Base-by-base conservation (phyloP, 2,113 vertebrate genomes). In the Sinocyclocheilus rhinocerous region DNA sequence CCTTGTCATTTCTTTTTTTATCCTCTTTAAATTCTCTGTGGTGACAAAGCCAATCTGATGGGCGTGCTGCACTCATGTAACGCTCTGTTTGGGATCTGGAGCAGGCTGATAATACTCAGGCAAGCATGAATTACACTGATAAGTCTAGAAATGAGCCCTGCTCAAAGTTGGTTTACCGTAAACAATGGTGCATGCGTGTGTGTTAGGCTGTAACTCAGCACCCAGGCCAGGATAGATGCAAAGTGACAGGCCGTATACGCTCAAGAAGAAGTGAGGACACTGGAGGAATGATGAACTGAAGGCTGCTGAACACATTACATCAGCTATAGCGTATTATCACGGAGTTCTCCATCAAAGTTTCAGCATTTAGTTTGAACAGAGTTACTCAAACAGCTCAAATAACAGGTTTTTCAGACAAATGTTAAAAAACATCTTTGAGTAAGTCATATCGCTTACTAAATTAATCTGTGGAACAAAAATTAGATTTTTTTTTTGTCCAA, bases 41-140 rank as follows among this genome's bases (percentile, higher is more conserved):
- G 86, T 89, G 87, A 92, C 90, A 91, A 72, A 92, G 90, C 86
- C 87, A 91, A 92, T 92, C 91, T 92, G 90, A 93, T 91, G 91
- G 90, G 87, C 89, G 88, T 88, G 86, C 91, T 78, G 88, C 90
- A 87, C 91, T 85, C 86, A 87, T 88, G 86, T 91, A 80, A 88
- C 90, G 85, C 92, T 86, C 87, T 92, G 90, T 83, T 91, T 88
- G 92, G 92, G 92, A 93, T 90, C 91, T 90, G 89, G 63, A 92
- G 88, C 92, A 89, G 83, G 84, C 86, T 93, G 93, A 94, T 93
- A 93, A 92, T 87, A 90, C 89, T 78, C 90, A 92, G 90, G 87
- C 89, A 89, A 91, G 89, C 90, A 83, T 92, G 92, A 92, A 91
- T 90, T 86, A 90, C 85, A 84, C 83, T 84, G 79, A 88, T 86